Evolutionary conservation across 2,888 invertebrate genomes (phyloP).

Genomic region (Villa cingulata): DNA sequence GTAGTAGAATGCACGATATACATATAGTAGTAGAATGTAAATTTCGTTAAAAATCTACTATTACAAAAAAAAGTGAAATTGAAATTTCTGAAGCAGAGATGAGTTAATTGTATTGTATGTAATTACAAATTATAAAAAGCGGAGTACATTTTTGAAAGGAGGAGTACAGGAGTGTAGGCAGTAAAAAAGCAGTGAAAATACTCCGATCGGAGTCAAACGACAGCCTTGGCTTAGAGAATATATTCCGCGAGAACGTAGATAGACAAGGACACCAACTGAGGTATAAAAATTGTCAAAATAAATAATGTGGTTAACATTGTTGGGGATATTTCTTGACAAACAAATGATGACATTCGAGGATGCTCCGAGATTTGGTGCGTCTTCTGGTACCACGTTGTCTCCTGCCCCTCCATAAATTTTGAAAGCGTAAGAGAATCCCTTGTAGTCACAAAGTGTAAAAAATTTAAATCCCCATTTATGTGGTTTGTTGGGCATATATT

Average conservation of each 20-base stretch:
- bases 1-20: too few relatives aligned
- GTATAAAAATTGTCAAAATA: slow-evolving; percentile 6
- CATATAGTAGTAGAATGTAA: too few relatives aligned
- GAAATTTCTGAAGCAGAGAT: too few relatives aligned
- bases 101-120: too few relatives aligned
- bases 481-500: slow-evolving; percentile 17
- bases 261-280: slow-evolving; percentile 5
- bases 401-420: slow-evolving; percentile 14
- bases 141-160: too few relatives aligned
- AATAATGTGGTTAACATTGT: slow-evolving; percentile 1
- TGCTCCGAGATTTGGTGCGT: slow-evolving; percentile 14
- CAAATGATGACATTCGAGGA: slow-evolving; percentile 14
- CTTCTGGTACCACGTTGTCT: slow-evolving; percentile 11
- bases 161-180: too few relatives aligned
- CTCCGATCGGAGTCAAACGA: too few relatives aligned
- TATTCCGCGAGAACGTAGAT: slow-evolving; percentile 1
- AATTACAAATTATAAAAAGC: too few relatives aligned
- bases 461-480: too few relatives aligned
- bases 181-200: too few relatives aligned
- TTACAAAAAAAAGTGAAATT: too few relatives aligned
- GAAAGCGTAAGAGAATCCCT: slow-evolving; percentile 15
- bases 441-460: slow-evolving; percentile 13
- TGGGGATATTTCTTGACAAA: slow-evolving; percentile 4
- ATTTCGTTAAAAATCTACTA: too few relatives aligned
- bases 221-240: slow-evolving; percentile 2